Evolutionary conservation across 1,140 invertebrate species (phyloP), one percentile per base, ranked within the genome.

Genomic region (Plutomurus gul): DNA sequence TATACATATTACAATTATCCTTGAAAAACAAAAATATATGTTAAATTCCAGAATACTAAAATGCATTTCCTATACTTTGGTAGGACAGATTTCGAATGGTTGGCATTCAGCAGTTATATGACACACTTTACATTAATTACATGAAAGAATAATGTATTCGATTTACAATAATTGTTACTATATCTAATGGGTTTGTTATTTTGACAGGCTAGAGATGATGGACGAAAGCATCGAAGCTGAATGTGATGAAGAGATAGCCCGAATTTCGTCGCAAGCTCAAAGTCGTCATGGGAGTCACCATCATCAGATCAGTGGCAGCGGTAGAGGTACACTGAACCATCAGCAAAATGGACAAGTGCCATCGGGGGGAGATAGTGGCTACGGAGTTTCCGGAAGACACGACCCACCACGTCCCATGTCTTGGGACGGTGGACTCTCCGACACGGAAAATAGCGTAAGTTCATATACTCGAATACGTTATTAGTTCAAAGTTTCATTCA

Each of bases 371-470:
- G 47, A 71, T 30, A 72, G 70, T n/a, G 70, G 70, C n/a, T 37
- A 72, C 16, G 70, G 70, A 11, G 11, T 72, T 20, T 72, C 70
- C 37, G 79, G 79, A 74, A 47, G 80, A 72, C 79, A 81, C 33
- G 87, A 88, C 74, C 86, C 87, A 7, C 90, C 91, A 82, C 86
- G 94, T 40, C 94, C 94, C 16, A 96, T 96, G 94, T 95, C 94
- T 2, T 95, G 94, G 94, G 94, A 96, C 85, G 94, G 94, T 16
- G 94, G 95, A 86, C 87, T 96, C 0, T 95, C 93, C 1, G 94
- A 96, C 84, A 89, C 90, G 74, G 91, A 92, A 36, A 75, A 46
- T 36, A 75, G 73, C 22, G 73, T 75, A 51, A 72, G 70, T 20
- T 40, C 40, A 5, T 39, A 22, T 4, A 4, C 13, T 22, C 37